Base-by-base conservation (phyloP, 2,113 vertebrate genomes). In the Amphiprion percula region DNA sequence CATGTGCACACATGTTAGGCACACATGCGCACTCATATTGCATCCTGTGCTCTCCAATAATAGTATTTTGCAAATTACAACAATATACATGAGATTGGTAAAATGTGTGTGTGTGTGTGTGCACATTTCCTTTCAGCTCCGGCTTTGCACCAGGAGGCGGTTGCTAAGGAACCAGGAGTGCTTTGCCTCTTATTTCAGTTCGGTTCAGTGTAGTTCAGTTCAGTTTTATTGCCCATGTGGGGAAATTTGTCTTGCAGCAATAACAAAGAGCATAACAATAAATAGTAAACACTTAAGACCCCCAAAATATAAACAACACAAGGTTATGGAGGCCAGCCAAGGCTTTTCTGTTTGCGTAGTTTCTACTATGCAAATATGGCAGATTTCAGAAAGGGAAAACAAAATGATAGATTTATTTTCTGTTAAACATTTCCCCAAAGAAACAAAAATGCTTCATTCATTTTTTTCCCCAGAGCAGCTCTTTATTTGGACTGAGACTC, bases 91-190 rank as follows among this genome's bases (percentile, higher is more conserved):
- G 21, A 80, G 37, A 80, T 8, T 70, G 62, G 30, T 72, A 28
- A 46, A 74, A 76, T 54, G 52, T 39, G n/a, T 33, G 21, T 54
- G 41, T 17, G 19, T 19, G 82, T 79, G 56, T 74, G 55, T 68
- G 69, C 59, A 85, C 90, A 65, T 82, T 63, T 64, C 71, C 91
- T 90, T 82, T 64, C 59, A 85, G 46, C 90, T 92, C 82, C 82
- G 88, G 90, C 90, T 2, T 14, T 1, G 59, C 67, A 91, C 94
- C 94, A 90, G 49, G 0, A 90, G 79, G 79, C 61, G 53, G 94
- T 95, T 96, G 94, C 96, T 93, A 94, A 93, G 92, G 74, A 91
- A 95, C 86, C 83, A 79, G 58, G 56, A 88, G 87, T 74, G 56
- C 79, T 41, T 49, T 80, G 75, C 72, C 72, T 87, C 74, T 79